Evolutionary conservation across 2,113 vertebrate species (phyloP).

Genomic region (Siphamia tubifer): DNA sequence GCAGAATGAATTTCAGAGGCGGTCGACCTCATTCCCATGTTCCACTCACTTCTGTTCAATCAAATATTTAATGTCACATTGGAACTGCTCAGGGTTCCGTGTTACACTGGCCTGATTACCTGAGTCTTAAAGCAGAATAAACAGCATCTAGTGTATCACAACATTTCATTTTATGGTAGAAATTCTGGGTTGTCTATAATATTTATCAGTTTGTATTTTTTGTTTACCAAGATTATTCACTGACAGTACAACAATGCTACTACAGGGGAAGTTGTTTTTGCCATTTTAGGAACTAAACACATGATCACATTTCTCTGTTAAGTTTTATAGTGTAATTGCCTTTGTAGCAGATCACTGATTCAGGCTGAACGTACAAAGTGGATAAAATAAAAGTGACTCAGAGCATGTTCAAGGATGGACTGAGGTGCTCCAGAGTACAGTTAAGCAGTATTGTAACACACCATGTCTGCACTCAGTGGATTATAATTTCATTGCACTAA

Average conservation of each 20-base stretch:
- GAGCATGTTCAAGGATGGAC: not conserved
- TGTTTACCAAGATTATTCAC: not conserved
- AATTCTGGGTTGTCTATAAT: not conserved
- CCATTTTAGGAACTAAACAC: not conserved
- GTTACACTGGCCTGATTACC: not conserved
- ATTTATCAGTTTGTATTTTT: not conserved
- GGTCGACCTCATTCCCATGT: slow-evolving; percentile 16
- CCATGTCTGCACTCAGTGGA: slow-evolving; percentile 43
- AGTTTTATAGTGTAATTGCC: not conserved
- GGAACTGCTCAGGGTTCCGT: not conserved
- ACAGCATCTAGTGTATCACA: not conserved
- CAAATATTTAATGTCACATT: not conserved
- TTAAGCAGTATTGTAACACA: slow-evolving; percentile 18
- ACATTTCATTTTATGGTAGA: not conserved
- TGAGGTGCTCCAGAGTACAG: slow-evolving; percentile 9
- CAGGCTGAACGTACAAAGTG: not conserved
- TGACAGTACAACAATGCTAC: not conserved
- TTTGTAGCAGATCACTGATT: not conserved
- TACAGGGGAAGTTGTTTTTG: not conserved
- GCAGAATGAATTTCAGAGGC: not conserved
- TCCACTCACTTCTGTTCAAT: slow-evolving; percentile 7
- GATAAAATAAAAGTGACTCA: slow-evolving; percentile 17
- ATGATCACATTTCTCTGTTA: not conserved
- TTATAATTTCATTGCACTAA: slow-evolving; percentile 64
- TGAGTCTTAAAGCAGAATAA: not conserved